Evolutionary conservation across 2,113 vertebrate genomes (phyloP), one percentile per base, ranked within the genome.

Genomic region (Carollia perspicillata): DNA sequence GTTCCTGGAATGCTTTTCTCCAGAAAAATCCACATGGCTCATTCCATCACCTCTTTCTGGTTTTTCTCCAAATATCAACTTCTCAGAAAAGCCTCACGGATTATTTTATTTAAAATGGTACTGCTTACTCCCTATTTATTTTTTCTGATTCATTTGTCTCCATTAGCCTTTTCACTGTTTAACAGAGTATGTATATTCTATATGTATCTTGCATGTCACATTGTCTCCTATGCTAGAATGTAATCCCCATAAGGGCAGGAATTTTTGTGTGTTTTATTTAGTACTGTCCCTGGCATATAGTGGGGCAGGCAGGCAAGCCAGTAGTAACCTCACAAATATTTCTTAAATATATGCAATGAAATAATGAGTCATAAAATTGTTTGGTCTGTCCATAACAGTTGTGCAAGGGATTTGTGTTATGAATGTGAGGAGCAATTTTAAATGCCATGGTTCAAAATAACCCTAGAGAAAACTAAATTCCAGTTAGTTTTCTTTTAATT

Each of bases 61-160:
- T 80, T 66, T 97, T 81, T 84, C 66, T 94, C 96, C 42, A 89
- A 90, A 81, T 92, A 40, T 33, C 40, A 79, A 12, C 60, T 79
- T 89, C 53, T 74, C 5, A 33, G 28, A 81, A 83, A 89, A 83
- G 23, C 1, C 8, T 75, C 68, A 72, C 49, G 42, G 51, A 63
- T 11, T 86, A 44, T 68, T 69, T 72, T 68, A 84, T 88, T 89
- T 86, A 69, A 88, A 95, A 91, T 23, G 65, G 14, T 23, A 35
- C 23, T 33, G 20, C 72, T 35, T 35, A 79, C 49, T 84, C 37
- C 16, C 13, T 81, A 7, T 71, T 86, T 40, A 75, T 37, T 47
- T 81, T 90, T 69, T 30, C 22, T 33, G 47, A 26, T 51, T 58
- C 40, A 9, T 72, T 84, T 81, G 42, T 85, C 18, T 47, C 13